These are phyloP conservation scores for Vespertilio murinus DNA, from an alignment of 2,797 vertebrate genomes.

Conservation along the genomic window DNA sequence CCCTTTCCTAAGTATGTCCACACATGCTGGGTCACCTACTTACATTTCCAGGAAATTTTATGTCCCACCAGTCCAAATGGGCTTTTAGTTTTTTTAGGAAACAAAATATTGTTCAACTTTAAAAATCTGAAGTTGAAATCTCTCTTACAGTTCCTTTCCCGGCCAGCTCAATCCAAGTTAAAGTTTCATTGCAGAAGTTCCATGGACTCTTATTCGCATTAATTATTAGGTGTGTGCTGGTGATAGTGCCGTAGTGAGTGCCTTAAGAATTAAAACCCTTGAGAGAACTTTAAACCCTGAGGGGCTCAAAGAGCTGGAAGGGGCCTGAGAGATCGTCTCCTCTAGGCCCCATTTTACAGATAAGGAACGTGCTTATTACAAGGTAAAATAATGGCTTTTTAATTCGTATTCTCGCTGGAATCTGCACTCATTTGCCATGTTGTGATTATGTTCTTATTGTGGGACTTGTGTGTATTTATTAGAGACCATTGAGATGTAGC, in stretches of 20 bases:
- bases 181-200: constrained; percentile 58
- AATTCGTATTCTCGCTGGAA: not conserved
- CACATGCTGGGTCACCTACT: not conserved
- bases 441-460: constrained; percentile 33
- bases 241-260: constrained; percentile 6
- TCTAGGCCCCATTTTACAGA: constrained; percentile 15
- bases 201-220: not conserved
- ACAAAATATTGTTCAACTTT: not conserved
- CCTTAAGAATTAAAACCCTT: constrained; percentile 46
- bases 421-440: not conserved
- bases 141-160: not conserved
- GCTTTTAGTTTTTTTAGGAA: constrained; percentile 2
- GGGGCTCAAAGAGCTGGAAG: not conserved
- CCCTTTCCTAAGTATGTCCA: not conserved
- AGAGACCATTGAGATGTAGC: constrained; percentile 55
- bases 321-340: not conserved
- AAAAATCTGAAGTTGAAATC: constrained; percentile 10
- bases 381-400: constrained; percentile 13
- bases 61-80: not conserved
- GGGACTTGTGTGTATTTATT: constrained; percentile 60
- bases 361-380: constrained; percentile 14
- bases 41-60: not conserved
- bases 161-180: constrained; percentile 49
- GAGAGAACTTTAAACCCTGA: constrained; percentile 26
- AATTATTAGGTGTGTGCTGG: constrained; percentile 25